Conservation (phyloP, 1,140 invertebrate genomes). For the Acromyrmex charruanus region DNA sequence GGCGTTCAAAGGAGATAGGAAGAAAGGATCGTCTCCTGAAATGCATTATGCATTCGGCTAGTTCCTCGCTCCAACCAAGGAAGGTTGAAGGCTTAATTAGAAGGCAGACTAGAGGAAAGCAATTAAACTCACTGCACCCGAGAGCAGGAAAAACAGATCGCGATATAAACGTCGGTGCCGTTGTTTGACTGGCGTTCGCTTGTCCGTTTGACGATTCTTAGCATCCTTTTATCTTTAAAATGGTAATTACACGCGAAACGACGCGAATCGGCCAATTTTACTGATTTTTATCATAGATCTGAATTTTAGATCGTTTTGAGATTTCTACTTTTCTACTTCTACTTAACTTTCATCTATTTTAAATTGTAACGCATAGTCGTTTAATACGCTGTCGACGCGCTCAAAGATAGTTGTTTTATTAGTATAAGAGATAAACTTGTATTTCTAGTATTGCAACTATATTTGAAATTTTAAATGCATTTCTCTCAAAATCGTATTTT, state of each 20-base stretch:
- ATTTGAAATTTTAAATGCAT: no score
- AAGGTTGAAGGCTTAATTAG: conserved; percentile 81
- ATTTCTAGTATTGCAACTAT: no score
- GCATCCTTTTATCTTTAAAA: conserved; percentile 11
- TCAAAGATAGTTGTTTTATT: no score
- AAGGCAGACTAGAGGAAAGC: conserved; percentile 79
- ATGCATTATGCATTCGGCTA: conserved; percentile 84
- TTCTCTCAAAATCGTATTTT: no score
- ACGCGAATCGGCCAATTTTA: not conserved
- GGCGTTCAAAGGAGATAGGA: conserved; percentile 44
- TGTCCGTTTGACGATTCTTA: conserved; percentile 30
- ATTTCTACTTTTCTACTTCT: not conserved
- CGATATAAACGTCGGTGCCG: conserved; percentile 35
- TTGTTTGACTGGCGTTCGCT: conserved; percentile 34
- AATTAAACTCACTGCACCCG: conserved; percentile 76
- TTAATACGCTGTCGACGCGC: no score
- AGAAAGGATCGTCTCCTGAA: conserved; percentile 76
- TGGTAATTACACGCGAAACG: conserved; percentile 21
- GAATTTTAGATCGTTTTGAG: not conserved
- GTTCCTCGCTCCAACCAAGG: conserved; percentile 69
- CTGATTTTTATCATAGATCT: not conserved
- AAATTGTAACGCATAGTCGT: no score
- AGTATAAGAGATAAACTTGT: no score
- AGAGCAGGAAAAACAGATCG: conserved; percentile 58
- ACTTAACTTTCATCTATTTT: no score